Evolutionary conservation across 2,888 invertebrate genomes (phyloP).

Genomic region (Neoaliturus tenellus): DNA sequence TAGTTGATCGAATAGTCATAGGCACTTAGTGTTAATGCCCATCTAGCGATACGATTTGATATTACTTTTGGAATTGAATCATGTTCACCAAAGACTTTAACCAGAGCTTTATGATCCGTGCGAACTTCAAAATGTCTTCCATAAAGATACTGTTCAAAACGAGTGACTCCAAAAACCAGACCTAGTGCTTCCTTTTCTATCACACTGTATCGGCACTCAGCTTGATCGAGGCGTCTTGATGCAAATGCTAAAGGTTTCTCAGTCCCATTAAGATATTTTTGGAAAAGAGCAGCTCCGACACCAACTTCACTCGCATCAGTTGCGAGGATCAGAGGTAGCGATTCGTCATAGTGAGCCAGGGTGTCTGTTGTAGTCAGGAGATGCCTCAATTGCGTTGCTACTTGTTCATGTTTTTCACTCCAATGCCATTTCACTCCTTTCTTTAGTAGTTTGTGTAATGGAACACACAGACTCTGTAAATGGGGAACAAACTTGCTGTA

Average conservation of each 20-base stretch:
- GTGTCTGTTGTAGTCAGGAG: background rate
- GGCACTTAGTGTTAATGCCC: too few species aligned
- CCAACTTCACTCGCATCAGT: conserved; percentile 46
- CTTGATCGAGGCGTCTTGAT: conserved; percentile 1
- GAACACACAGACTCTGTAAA: conserved; percentile 19
- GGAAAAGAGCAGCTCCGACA: conserved; percentile 44
- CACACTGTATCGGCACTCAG: conserved; percentile 41
- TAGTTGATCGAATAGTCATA: too few species aligned
- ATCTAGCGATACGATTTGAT: too few species aligned
- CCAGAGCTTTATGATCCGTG: too few species aligned
- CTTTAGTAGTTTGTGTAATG: conserved; percentile 25
- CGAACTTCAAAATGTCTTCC: too few species aligned
- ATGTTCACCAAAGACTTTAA: too few species aligned
- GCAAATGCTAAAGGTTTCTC: conserved; percentile 41
- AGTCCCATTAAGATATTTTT: conserved; percentile 12
- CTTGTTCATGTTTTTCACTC: background rate
- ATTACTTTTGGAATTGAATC: too few species aligned
- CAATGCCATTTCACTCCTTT: conserved; percentile 12
- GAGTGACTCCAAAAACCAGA: too few species aligned
- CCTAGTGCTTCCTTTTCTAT: conserved; percentile 43
- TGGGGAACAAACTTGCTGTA: conserved; percentile 42
- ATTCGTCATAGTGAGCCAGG: conserved; percentile 1
- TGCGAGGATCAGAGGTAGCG: conserved; percentile 32
- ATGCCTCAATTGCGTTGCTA: conserved; percentile 17
- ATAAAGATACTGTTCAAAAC: too few species aligned